phyloP scores from a whole-genome alignment of 2,888 invertebrate genomes.

The Zelleria hepariella region DNA sequence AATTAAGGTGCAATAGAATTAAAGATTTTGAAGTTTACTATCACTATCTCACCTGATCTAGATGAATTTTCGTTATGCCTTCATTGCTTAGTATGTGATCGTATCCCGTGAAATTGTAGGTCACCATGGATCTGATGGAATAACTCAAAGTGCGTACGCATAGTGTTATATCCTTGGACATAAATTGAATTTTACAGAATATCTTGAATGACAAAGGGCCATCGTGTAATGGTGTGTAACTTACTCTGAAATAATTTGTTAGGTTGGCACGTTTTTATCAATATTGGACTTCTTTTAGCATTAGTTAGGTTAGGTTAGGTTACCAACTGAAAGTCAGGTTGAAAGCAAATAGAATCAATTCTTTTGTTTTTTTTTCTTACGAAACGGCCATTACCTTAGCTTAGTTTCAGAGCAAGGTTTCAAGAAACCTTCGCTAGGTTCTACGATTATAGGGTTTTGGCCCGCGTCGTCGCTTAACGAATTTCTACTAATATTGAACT shows the following conservation, averaged over 20 bases:
- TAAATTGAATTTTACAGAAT: slow-evolving; percentile 65
- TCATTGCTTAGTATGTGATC: slow-evolving; percentile 47
- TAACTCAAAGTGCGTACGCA: slow-evolving; percentile 66
- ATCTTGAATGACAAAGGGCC: slow-evolving; percentile 71
- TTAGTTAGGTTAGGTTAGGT: too few species aligned
- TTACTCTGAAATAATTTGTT: slow-evolving; percentile 44
- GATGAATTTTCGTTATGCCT: slow-evolving; percentile 50
- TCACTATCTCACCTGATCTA: slow-evolving; percentile 42
- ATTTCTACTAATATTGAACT: slow-evolving; percentile 67
- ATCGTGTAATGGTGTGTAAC: slow-evolving; percentile 64
- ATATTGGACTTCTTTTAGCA: too few species aligned
- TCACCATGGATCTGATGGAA: slow-evolving; percentile 63
- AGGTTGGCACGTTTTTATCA: background rate
- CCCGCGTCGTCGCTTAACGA: slow-evolving; percentile 70
- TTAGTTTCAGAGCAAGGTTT: slow-evolving; percentile 54
- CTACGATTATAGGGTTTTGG: slow-evolving; percentile 59
- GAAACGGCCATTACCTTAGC: slow-evolving; percentile 55
- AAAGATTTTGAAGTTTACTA: background rate
- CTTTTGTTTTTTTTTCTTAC: too few species aligned
- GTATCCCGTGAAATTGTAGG: slow-evolving; percentile 53
- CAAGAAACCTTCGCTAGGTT: slow-evolving; percentile 64
- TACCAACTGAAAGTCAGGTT: too few species aligned
- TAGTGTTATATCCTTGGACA: slow-evolving; percentile 62
- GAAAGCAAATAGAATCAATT: background rate
- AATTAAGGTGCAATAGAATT: too few species aligned